Conservation (phyloP, 1,140 invertebrate genomes). For the Drosophila sulfurigaster region DNA sequence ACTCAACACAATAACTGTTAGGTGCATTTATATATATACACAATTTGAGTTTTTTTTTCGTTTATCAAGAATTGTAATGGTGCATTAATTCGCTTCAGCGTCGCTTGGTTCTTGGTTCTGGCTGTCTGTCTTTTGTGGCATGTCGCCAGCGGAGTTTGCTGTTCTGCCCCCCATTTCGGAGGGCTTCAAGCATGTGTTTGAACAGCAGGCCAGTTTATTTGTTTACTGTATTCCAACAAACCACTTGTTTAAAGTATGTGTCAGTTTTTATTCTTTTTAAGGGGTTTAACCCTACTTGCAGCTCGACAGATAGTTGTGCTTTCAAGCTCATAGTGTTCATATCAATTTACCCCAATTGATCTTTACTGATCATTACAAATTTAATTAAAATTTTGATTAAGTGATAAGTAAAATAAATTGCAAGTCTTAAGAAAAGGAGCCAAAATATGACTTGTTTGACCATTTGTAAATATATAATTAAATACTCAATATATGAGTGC, state of each 20-base stretch:
- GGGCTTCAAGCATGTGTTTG: constrained; percentile 56
- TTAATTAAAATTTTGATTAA: not conserved
- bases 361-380: not conserved
- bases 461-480: too few species aligned
- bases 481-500: too few species aligned
- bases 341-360: constrained; percentile 22
- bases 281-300: constrained; percentile 9
- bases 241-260: constrained; percentile 28
- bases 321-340: constrained; percentile 1
- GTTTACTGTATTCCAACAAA: constrained; percentile 47
- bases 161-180: constrained; percentile 62
- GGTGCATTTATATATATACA: constrained; percentile 11
- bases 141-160: constrained; percentile 19
- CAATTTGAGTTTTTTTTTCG: constrained; percentile 11
- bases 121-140: constrained; percentile 39
- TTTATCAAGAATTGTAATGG: constrained; percentile 70
- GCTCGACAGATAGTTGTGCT: constrained; percentile 30
- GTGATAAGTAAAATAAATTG: not conserved
- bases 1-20: constrained; percentile 25
- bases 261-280: not conserved
- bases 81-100: constrained; percentile 74
- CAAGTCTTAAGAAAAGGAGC: not conserved
- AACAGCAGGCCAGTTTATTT: constrained; percentile 70
- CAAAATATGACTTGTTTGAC: too few species aligned
- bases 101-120: constrained; percentile 59